A percentile compares a stretch with the other conserved stretches of the same genome.
Conservation (phyloP, 2,797 vertebrate genomes). For the Telmatherina bonti region DNA sequence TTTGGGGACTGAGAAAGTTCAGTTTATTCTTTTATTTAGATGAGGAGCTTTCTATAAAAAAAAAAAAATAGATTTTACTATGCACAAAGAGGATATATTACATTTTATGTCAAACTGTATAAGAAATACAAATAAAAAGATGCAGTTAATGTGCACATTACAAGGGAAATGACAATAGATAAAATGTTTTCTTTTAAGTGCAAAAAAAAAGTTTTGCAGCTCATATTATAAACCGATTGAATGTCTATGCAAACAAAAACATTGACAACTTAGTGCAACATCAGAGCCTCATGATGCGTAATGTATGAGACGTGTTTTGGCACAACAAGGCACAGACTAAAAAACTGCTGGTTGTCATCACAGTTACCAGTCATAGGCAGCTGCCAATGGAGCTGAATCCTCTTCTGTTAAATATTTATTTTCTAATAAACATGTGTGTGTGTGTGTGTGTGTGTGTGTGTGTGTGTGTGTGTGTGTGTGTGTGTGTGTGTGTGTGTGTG, state of each 20-base stretch:
- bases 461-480: neutral
- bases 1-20: neutral
- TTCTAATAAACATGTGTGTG: slow-evolving; percentile 24
- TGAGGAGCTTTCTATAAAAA: neutral
- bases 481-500: slow-evolving; percentile 7
- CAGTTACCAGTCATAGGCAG: too few species aligned
- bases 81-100: neutral
- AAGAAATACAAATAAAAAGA: neutral
- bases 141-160: neutral
- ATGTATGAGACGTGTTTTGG: slow-evolving; percentile 9
- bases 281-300: neutral
- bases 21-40: slow-evolving; percentile 5
- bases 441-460: neutral
- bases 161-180: too few species aligned
- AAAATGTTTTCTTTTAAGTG: too few species aligned
- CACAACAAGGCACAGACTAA: slow-evolving; percentile 36
- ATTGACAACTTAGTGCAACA: neutral
- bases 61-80: neutral
- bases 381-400: too few species aligned
- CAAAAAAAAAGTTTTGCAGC: neutral
- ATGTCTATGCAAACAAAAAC: neutral
- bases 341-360: slow-evolving; percentile 38
- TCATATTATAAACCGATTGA: neutral
- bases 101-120: neutral
- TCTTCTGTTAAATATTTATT: slow-evolving; percentile 41